These are phyloP conservation scores for Podarcis raffonei DNA, from an alignment of 2,113 vertebrate species.

Conservation along the genomic window DNA sequence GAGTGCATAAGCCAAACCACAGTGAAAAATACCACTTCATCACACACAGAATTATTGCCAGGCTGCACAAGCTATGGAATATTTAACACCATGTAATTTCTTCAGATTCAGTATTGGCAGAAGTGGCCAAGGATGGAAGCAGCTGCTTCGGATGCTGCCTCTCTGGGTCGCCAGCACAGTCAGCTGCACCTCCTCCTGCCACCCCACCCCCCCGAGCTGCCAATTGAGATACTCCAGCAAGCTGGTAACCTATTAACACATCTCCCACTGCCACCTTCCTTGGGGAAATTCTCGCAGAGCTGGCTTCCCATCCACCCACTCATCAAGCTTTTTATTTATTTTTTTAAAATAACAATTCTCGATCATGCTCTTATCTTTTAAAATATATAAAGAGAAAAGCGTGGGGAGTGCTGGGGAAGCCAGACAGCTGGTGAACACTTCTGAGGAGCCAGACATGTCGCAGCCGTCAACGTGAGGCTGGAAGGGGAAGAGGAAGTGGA, in stretches of 20 bases:
- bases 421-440: neutral
- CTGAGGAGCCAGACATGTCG: neutral
- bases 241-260: neutral
- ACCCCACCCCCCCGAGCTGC: neutral
- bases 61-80: neutral
- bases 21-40: too few species aligned
- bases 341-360: neutral
- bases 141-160: neutral
- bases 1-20: too few species aligned
- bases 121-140: neutral
- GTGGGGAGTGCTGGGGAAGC: neutral
- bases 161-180: too few species aligned
- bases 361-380: neutral
- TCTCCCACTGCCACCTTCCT: neutral
- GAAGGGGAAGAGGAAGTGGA: neutral
- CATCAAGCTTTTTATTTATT: neutral
- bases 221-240: neutral
- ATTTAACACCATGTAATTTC: neutral
- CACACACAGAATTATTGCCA: neutral
- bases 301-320: slow-evolving; percentile 37
- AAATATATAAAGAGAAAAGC: neutral
- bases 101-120: neutral
- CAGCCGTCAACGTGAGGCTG: neutral
- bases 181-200: neutral
- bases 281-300: slow-evolving; percentile 26